Evolutionary conservation across 2,888 invertebrate genomes (phyloP), one percentile per base, ranked within the genome.

Genomic region (Thumatha senex): DNA sequence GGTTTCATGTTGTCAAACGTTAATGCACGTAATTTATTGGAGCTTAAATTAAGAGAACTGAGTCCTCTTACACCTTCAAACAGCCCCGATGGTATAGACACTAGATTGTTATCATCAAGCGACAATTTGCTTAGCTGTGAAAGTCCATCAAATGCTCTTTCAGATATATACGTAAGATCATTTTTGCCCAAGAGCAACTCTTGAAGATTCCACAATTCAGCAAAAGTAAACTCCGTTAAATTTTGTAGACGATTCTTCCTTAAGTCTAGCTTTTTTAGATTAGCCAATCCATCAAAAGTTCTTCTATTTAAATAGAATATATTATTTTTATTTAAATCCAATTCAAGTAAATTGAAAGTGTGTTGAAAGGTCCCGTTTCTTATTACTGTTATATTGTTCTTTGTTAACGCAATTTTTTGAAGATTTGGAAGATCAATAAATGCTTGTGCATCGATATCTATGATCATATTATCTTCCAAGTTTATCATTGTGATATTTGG

Each of bases 361-460:
- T 95, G 93, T 65, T 93, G 93, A 73, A 96, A 97, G 15, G 98
- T 96, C 57, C 96, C 96, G 58, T 97, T 97, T 68, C 97, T 97
- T 58, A 98, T 93, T 33, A 94, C 93, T 56, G 96, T 95, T 63
- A 99, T 93, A 76, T 96, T 95, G 86, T 99, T 99, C 76, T 95
- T 95, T 68, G 97, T 96, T 46, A 99, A 92, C 59, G 94, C 94
- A 36, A 99, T 93, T 58, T 95, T 94, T 67, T 94, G 94, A 59
- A 96, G 84, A 48, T 93, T 92, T 0, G 96, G 96, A 48, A 96
- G 79, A 76, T 95, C 94, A 41, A 94, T 92, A 79, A 97, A 97
- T 0, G 95, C 95, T 68, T 94, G 93, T 46, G 94, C 92, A 67
- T 94, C 94, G 48, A 97, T 93, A 76, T 96, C 96, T 11, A 93